Evolutionary conservation across 2,113 vertebrate genomes (phyloP).

Genomic region (Pyrgilauda ruficollis): DNA sequence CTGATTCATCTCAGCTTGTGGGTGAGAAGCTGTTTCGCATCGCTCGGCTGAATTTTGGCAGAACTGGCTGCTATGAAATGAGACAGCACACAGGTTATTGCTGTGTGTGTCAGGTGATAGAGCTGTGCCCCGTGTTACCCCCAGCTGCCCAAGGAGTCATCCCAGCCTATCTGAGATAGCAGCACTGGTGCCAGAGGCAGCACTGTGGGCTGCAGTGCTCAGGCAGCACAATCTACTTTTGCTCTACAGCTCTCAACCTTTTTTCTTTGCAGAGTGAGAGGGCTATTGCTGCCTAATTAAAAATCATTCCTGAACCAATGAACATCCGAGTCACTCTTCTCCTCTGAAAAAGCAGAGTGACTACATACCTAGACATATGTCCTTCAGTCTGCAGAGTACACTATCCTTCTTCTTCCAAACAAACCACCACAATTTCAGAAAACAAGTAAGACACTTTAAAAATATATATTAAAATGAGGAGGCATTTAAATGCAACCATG

Average conservation of each 20-base stretch:
- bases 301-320: neutral
- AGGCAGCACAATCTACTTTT: neutral
- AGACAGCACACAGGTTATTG: neutral
- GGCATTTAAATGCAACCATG: neutral
- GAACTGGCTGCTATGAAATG: neutral
- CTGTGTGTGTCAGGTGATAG: neutral
- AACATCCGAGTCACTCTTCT: neutral
- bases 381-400: neutral
- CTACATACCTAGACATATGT: neutral
- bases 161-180: fast-evolving
- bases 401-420: neutral
- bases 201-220: neutral
- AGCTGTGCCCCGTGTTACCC: neutral
- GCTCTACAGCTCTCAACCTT: neutral
- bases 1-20: neutral
- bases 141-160: neutral
- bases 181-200: neutral
- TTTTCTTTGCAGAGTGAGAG: neutral
- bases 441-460: neutral
- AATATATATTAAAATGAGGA: neutral
- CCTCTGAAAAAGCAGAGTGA: neutral
- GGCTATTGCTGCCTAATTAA: neutral
- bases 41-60: neutral
- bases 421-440: neutral
- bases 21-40: neutral